Conservation (phyloP, 1,140 invertebrate genomes). For the Nephila pilipes region DNA sequence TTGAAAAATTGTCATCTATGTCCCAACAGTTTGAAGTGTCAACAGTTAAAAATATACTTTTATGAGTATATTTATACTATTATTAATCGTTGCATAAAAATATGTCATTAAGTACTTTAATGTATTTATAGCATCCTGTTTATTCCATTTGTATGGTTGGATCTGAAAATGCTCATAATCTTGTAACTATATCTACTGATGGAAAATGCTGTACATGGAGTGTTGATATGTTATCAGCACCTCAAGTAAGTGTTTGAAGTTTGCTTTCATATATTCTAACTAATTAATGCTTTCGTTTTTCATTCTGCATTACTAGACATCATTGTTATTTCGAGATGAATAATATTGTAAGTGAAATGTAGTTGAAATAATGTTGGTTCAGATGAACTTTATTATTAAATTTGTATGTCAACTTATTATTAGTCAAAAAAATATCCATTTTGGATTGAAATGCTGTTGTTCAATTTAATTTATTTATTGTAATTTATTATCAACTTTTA, state of each 20-base stretch:
- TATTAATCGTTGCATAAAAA: background rate
- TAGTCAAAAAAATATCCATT: background rate
- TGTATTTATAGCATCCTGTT: conserved; percentile 85
- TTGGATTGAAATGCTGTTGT: background rate
- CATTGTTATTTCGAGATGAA: no score
- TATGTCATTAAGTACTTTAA: background rate
- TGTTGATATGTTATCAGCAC: conserved; percentile 98
- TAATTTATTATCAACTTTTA: background rate
- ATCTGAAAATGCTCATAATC: conserved; percentile 99
- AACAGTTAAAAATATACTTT: background rate
- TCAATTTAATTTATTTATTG: no score
- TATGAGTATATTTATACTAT: background rate
- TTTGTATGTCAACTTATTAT: no score
- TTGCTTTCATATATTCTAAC: no score
- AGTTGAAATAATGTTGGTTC: no score
- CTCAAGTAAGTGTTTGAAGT: conserved; percentile 80
- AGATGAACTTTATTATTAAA: no score
- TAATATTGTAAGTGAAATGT: no score
- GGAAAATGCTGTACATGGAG: conserved; percentile 99
- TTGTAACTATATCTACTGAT: conserved; percentile 98
- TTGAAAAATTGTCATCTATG: no score
- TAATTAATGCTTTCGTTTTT: background rate
- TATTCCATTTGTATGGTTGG: conserved; percentile 98
- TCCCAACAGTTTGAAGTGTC: no score
- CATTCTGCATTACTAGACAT: background rate